These are phyloP conservation scores for Pandemis heparana DNA, from an alignment of 2,888 invertebrate species.

Conservation along the genomic window DNA sequence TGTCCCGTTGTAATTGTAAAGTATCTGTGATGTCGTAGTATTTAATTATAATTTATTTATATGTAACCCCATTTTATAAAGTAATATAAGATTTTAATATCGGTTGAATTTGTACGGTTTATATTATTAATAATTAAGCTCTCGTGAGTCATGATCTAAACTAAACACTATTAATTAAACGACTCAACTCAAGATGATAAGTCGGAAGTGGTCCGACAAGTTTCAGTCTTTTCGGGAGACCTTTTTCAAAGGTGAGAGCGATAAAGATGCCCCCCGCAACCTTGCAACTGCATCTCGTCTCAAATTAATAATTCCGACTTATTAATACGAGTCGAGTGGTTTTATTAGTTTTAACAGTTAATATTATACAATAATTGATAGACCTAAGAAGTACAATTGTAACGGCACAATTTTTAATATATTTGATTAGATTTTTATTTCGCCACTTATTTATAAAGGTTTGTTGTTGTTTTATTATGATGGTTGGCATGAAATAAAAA, in stretches of 20 bases:
- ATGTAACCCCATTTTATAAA: constrained; percentile 11
- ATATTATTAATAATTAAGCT: too few species aligned
- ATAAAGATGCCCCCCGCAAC: too few species aligned
- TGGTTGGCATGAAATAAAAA: constrained; percentile 9
- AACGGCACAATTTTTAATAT: constrained; percentile 58
- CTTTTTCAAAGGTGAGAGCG: too few species aligned
- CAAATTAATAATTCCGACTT: too few species aligned
- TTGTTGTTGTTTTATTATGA: constrained; percentile 31
- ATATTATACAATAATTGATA: constrained; percentile 10
- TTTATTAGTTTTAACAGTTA: not conserved
- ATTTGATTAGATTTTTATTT: constrained; percentile 33
- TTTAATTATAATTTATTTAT: constrained; percentile 44
- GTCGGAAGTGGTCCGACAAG: too few species aligned
- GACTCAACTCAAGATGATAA: too few species aligned
- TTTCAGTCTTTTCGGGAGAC: too few species aligned
- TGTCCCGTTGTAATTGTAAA: constrained; percentile 67
- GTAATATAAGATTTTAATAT: not conserved
- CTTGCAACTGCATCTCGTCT: too few species aligned
- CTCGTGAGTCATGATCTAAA: too few species aligned
- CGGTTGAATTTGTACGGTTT: too few species aligned
- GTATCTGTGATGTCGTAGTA: constrained; percentile 72
- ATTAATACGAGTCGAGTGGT: not conserved
- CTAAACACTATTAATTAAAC: too few species aligned
- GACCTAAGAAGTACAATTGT: constrained; percentile 58
- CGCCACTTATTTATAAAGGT: constrained; percentile 32